Evolutionary conservation across 2,797 vertebrate genomes (phyloP), one percentile per base, ranked within the genome.

Genomic region (Danio jaintianensis): DNA sequence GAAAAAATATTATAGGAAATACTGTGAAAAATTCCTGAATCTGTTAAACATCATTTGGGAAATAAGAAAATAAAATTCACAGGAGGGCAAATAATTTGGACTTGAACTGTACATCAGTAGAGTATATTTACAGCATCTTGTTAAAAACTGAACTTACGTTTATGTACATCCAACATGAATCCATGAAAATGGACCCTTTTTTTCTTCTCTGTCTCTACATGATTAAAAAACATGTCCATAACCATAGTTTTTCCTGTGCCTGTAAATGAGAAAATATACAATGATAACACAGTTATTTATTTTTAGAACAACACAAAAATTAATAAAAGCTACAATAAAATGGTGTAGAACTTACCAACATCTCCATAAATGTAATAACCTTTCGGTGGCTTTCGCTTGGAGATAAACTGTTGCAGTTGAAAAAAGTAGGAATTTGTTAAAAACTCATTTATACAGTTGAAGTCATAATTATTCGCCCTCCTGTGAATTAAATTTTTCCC

Each of bases 191-290:
- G 98, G 74, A 99, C 98, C 89, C 98, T 93, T 88, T 95, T 98
- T 81, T 99, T 99, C 86, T 89, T 97, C 84, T 95, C 93, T 8
- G 94, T 94, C 89, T 97, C 92, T 85, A 97, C 95, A 52, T 98
- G 93, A 20, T 93, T 91, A 90, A 96, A 99, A 94, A 99, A 99
- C 92, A 99, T 96, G 92, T 99, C 98, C 98, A 99, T 99, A 88
- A 99, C 95, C 98, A 99, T 99, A 3, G 98, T 99, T 93, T 99
- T 99, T 9, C 98, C 98, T 9, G 98, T 99, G 73, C 98, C 97
- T 99, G 90, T 87, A 92, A 92, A 29, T 56, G 0, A 72, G 36
- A 20, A 58, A 55, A 20, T 7, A 36, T 0, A 12, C 12, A 58
- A 0, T 47, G 18, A 73, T 15, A 45, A 10, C 36, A 40, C 6